Conservation (phyloP, 2,797 vertebrate genomes). For the Glossophaga mutica region DNA sequence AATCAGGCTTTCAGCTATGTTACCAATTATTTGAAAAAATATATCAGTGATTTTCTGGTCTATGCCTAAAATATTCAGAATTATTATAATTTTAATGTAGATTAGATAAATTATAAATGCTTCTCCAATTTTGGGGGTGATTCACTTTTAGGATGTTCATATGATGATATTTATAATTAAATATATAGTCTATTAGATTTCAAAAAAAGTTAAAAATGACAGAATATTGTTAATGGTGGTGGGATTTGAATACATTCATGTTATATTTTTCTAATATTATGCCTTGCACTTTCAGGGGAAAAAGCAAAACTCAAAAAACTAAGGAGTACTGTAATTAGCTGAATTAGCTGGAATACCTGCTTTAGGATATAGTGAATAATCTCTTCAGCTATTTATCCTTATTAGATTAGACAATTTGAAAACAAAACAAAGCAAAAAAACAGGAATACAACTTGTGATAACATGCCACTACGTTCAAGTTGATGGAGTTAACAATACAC, state of each 20-base stretch:
- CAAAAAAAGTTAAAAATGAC: not conserved
- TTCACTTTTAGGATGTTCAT: not conserved
- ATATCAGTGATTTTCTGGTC: not conserved
- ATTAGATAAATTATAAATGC: not conserved
- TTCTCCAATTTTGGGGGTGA: not conserved
- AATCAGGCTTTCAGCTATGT: not conserved
- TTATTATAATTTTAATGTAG: not conserved
- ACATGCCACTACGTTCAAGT: not conserved
- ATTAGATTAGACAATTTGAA: not conserved
- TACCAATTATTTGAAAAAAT: not conserved
- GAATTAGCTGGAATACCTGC: not conserved
- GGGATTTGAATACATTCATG: not conserved
- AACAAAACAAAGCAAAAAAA: not conserved
- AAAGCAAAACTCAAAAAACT: not conserved
- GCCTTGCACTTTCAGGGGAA: not conserved
- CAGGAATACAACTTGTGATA: not conserved
- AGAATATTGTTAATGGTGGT: not conserved
- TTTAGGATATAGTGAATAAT: not conserved
- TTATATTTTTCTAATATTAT: not conserved
- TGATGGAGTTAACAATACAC: not conserved
- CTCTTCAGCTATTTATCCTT: not conserved
- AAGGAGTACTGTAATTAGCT: not conserved
- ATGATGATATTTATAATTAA: not conserved
- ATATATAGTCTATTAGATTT: not conserved
- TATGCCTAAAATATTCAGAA: not conserved